Conservation (phyloP, 2,113 vertebrate species). For the Pycnonotus jocosus region DNA sequence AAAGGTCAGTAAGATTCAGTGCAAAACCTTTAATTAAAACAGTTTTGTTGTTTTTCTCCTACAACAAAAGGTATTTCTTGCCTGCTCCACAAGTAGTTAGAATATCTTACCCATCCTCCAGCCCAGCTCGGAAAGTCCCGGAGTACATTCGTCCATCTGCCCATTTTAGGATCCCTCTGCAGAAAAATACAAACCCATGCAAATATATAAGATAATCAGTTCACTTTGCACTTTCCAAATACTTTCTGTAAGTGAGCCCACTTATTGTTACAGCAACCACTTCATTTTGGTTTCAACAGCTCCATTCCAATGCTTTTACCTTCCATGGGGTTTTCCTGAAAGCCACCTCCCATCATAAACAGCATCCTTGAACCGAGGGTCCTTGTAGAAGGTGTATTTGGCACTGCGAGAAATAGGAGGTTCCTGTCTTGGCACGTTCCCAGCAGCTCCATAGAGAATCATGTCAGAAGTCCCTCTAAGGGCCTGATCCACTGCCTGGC, state of each 20-base stretch:
- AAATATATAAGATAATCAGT: not conserved
- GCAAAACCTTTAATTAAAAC: not conserved
- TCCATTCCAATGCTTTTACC: slow-evolving; percentile 65
- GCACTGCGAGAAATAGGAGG: slow-evolving; percentile 90
- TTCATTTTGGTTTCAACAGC: not conserved
- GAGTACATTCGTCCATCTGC: slow-evolving; percentile 89
- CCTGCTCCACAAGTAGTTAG: not conserved
- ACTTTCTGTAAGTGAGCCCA: not conserved
- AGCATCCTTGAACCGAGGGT: slow-evolving; percentile 88
- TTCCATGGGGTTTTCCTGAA: slow-evolving; percentile 89
- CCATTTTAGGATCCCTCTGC: slow-evolving; percentile 90
- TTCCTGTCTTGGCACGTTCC: slow-evolving; percentile 77
- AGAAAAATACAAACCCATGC: not conserved
- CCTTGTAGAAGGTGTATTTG: slow-evolving; percentile 94
- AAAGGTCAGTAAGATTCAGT: not conserved
- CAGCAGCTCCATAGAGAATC: slow-evolving; percentile 37
- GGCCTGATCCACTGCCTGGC: slow-evolving; percentile 91
- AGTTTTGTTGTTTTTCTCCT: not conserved
- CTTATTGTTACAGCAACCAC: not conserved
- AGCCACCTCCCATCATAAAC: slow-evolving; percentile 91
- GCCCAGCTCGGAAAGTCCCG: slow-evolving; percentile 88
- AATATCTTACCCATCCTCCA: slow-evolving; percentile 89
- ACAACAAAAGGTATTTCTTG: not conserved
- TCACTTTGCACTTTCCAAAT: not conserved
- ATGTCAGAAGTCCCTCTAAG: slow-evolving; percentile 75